These are phyloP conservation scores for Kryptolebias marmoratus DNA, from an alignment of 2,113 vertebrate species.

Conservation along the genomic window DNA sequence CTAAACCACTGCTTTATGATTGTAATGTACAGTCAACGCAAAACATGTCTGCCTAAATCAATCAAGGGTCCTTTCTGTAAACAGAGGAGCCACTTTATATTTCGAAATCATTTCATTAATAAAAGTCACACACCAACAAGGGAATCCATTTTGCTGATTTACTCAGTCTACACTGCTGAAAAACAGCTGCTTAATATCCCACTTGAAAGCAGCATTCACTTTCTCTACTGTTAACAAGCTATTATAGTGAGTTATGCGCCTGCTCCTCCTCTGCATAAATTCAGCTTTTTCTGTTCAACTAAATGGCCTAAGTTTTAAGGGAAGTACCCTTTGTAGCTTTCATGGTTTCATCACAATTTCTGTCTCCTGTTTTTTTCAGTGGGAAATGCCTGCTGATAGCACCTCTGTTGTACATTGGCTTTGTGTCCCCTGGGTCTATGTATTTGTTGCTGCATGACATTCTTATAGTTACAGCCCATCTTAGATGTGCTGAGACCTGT, in stretches of 20 bases:
- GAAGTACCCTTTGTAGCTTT: slow-evolving; percentile 70
- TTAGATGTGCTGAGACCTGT: background rate
- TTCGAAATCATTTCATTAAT: slow-evolving; percentile 91
- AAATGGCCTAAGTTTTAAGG: slow-evolving; percentile 84
- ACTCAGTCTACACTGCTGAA: slow-evolving; percentile 86
- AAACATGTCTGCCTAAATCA: slow-evolving; percentile 62
- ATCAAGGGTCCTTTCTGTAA: slow-evolving; percentile 76
- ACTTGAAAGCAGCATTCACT: slow-evolving; percentile 90
- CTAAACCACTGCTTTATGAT: slow-evolving; percentile 66
- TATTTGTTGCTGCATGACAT: slow-evolving; percentile 34
- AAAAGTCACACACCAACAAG: slow-evolving; percentile 85
- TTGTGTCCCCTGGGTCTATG: slow-evolving; percentile 34
- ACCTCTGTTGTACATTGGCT: slow-evolving; percentile 36
- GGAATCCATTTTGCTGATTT: slow-evolving; percentile 95
- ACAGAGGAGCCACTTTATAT: slow-evolving; percentile 73
- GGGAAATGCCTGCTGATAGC: slow-evolving; percentile 55
- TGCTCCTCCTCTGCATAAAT: slow-evolving; percentile 85
- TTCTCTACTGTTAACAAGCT: slow-evolving; percentile 92
- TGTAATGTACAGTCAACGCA: slow-evolving; percentile 60
- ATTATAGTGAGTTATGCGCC: slow-evolving; percentile 91
- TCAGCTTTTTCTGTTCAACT: slow-evolving; percentile 76
- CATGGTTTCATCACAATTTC: slow-evolving; percentile 23
- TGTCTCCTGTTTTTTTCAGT: slow-evolving; percentile 44
- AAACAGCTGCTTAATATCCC: slow-evolving; percentile 96
- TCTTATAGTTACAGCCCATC: slow-evolving; percentile 29